phyloP scores from a whole-genome alignment of 2,797 vertebrate species.

The Pelobates cultripes region DNA sequence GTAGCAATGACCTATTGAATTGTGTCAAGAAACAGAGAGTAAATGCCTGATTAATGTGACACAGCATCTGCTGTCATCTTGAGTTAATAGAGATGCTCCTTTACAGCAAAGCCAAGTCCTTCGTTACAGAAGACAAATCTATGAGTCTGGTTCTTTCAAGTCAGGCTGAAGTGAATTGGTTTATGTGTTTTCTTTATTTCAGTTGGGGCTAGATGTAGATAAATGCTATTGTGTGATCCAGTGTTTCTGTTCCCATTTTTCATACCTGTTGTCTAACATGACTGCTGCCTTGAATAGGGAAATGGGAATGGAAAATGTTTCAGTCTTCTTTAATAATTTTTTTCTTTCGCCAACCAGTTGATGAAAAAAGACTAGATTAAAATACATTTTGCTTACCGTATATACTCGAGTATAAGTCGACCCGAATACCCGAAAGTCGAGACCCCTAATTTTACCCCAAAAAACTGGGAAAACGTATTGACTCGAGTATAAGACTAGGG shows the following conservation, averaged over 20 bases:
- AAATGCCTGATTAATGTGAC: conserved; percentile 24
- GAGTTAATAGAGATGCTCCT: conserved; percentile 20
- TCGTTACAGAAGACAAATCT: background rate
- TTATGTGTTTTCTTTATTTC: background rate
- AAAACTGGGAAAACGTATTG: too few species aligned
- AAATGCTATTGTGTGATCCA: background rate
- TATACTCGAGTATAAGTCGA: too few species aligned
- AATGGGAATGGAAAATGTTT: background rate
- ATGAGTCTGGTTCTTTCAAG: background rate
- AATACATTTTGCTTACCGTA: too few species aligned
- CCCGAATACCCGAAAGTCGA: too few species aligned
- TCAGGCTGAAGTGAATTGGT: background rate
- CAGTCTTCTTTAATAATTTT: background rate
- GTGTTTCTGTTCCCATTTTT: background rate
- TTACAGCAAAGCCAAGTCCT: background rate
- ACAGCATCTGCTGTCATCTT: conserved; percentile 32
- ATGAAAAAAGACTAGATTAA: too few species aligned
- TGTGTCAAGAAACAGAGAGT: conserved; percentile 12
- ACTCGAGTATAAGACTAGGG: too few species aligned
- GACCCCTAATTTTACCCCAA: too few species aligned
- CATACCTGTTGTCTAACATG: background rate
- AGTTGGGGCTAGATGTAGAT: background rate
- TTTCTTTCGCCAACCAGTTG: background rate
- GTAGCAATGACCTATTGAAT: conserved; percentile 24
- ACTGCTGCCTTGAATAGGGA: background rate